Percentiles rank a stretch among this genome's conserved stretches.
Conservation (phyloP, 2,797 vertebrate species). For the Lophius americanus region DNA sequence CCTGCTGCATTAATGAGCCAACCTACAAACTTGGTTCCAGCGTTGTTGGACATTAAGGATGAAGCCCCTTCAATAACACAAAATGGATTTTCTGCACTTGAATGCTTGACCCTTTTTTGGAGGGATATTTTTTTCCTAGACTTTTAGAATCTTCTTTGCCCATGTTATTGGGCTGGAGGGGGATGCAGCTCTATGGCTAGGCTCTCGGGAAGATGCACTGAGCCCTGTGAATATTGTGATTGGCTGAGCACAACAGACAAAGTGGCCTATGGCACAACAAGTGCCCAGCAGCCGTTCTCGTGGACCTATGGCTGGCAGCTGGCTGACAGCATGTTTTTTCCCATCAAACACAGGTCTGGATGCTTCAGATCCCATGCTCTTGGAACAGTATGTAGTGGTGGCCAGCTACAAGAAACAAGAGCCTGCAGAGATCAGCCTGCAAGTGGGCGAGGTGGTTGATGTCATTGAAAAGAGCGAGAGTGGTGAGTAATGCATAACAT, state of each 20-base stretch:
- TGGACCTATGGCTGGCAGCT: conserved; percentile 95
- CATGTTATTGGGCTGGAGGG: conserved; percentile 85
- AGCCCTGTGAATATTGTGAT: conserved; percentile 88
- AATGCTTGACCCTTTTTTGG: conserved; percentile 57
- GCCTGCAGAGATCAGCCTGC: conserved; percentile 94
- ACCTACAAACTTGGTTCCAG: conserved; percentile 64
- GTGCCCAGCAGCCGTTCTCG: conserved; percentile 89
- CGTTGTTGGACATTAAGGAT: conserved; percentile 59
- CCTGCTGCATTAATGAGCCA: conserved; percentile 80
- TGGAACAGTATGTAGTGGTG: conserved; percentile 96
- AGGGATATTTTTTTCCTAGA: conserved; percentile 40
- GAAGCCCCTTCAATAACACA: conserved; percentile 48
- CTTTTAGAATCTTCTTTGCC: conserved; percentile 63
- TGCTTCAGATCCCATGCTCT: conserved; percentile 92
- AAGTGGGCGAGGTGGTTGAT: conserved; percentile 93
- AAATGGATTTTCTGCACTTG: conserved; percentile 71
- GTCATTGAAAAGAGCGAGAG: conserved; percentile 98
- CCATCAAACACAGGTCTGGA: conserved; percentile 96
- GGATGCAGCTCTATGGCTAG: conserved; percentile 94
- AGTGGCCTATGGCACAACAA: conserved; percentile 89
- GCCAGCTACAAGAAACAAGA: conserved; percentile 96
- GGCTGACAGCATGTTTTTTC: conserved; percentile 99
- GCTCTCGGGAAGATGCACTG: conserved; percentile 89
- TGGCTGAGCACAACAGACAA: conserved; percentile 85
- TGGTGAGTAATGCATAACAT: conserved; percentile 83